Evolutionary conservation across 2,888 invertebrate species (phyloP), one percentile per base, ranked within the genome.

Genomic region (Caenorhabditis sinica): DNA sequence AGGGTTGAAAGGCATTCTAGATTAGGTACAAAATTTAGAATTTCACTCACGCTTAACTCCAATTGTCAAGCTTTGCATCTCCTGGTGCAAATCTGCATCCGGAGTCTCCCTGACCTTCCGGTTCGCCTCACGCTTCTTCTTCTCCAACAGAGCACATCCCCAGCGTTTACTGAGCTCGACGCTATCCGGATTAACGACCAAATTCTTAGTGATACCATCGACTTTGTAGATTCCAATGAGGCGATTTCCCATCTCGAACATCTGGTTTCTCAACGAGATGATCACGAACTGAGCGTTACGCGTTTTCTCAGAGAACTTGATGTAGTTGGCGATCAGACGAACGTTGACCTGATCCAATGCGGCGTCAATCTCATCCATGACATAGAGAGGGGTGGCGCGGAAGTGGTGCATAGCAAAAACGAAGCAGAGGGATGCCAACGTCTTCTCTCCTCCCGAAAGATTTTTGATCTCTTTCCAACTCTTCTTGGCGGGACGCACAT

Each of bases 381-480:
- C 97, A 92, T 99, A 99, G 0, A 99, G 94, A 0, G 99, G 99
- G 0, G 98, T 98, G 0, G 99, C 98, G 92, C 87, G 97, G 94
- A 97, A 99, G 93, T 98, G 97, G 93, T 99, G 99, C 11, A 99
- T 93, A 0, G 98, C 98, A 94, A 99, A 99, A 5, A 99, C 98
- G 13, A 99, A 93, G 0, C 98, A 97, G 58, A 99, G 93, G 0
- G 98, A 98, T 0, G 97, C 97, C 0, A 99, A 94, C 0, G 99
- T 99, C 93, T 99, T 99, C 94, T 99, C 99, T 0, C 99, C 99
- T 2, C 99, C 99, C 0, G 98, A 98, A 56, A 99, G 94, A 93
- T 98, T 98, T 0, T 96, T 96, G 84, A 99, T 98, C 93, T 96
- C 96, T 93, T 99, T 99, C 99, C 99, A 99, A 0, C 97, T 96